Conservation (phyloP, 2,888 invertebrate genomes). For the Lasioglossum vierecki region DNA sequence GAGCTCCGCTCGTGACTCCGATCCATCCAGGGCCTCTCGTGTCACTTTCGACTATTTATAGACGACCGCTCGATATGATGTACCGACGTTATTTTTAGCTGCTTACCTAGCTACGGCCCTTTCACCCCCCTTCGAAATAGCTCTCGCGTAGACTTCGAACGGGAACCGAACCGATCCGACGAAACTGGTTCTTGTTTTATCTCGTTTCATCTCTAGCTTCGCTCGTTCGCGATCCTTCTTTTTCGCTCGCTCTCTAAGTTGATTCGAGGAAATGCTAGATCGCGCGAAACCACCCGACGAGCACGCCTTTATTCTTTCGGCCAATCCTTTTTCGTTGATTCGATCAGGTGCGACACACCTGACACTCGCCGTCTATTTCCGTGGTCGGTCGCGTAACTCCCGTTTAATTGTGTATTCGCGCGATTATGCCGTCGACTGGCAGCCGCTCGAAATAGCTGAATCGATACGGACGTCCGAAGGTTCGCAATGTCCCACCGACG, state of each 20-base stretch:
- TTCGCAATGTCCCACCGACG: constrained; percentile 16
- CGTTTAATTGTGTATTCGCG: constrained; percentile 47
- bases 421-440: constrained; percentile 45
- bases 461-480: constrained; percentile 43
- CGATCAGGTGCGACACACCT: constrained; percentile 10
- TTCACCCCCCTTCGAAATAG: constrained; percentile 67
- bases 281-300: too few species aligned
- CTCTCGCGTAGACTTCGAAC: constrained; percentile 42
- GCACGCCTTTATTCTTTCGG: background rate
- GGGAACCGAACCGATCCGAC: constrained; percentile 9
- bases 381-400: constrained; percentile 44
- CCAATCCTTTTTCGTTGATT: background rate
- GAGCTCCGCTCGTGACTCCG: constrained; percentile 53
- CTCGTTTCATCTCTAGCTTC: background rate
- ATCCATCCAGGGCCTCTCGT: constrained; percentile 67
- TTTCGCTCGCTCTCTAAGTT: too few species aligned
- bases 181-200: background rate
- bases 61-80: constrained; percentile 81
- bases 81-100: constrained; percentile 80
- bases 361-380: constrained; percentile 37
- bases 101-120: constrained; percentile 76
- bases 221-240: too few species aligned
- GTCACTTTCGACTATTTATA: constrained; percentile 78
- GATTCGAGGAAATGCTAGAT: background rate
- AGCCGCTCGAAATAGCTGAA: constrained; percentile 48